Conservation (phyloP, 1,140 invertebrate species). For the Pseudobourletiella spinata region DNA sequence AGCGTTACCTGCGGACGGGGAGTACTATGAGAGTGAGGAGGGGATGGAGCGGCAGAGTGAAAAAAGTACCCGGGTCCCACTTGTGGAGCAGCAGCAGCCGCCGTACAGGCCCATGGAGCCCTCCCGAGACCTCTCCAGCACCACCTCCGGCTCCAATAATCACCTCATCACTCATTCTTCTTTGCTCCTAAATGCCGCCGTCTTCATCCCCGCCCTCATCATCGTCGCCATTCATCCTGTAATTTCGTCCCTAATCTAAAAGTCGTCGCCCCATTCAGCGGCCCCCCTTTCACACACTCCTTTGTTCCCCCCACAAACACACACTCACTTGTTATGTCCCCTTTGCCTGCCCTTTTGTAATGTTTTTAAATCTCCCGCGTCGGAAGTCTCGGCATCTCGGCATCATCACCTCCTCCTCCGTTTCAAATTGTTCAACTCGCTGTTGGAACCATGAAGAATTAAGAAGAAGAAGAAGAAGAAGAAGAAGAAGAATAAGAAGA, state of each 20-base stretch:
- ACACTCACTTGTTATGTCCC: too few species aligned
- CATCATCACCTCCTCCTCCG: too few species aligned
- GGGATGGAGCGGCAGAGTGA: background rate
- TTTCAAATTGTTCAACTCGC: too few species aligned
- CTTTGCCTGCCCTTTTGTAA: too few species aligned
- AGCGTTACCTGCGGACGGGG: background rate
- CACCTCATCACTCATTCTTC: background rate
- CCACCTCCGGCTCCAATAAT: background rate
- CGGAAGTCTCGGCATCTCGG: too few species aligned
- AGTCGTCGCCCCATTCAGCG: too few species aligned
- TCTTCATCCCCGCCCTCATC: background rate
- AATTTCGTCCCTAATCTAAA: background rate
- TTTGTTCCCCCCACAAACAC: too few species aligned
- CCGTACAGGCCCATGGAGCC: slow-evolving; percentile 9
- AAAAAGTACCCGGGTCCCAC: slow-evolving; percentile 10
- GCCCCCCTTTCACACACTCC: too few species aligned
- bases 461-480: too few species aligned
- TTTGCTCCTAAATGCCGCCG: background rate
- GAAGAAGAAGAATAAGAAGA: too few species aligned
- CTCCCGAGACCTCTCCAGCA: background rate
- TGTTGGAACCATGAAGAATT: too few species aligned
- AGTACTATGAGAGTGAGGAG: background rate
- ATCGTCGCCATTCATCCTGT: background rate
- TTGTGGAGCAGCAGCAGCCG: slow-evolving; percentile 13
- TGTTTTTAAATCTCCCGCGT: too few species aligned